A percentile compares a stretch with the other conserved stretches of the same genome.
Evolutionary conservation across 1,140 invertebrate species (phyloP).

Genomic region (Ostrea edulis): DNA sequence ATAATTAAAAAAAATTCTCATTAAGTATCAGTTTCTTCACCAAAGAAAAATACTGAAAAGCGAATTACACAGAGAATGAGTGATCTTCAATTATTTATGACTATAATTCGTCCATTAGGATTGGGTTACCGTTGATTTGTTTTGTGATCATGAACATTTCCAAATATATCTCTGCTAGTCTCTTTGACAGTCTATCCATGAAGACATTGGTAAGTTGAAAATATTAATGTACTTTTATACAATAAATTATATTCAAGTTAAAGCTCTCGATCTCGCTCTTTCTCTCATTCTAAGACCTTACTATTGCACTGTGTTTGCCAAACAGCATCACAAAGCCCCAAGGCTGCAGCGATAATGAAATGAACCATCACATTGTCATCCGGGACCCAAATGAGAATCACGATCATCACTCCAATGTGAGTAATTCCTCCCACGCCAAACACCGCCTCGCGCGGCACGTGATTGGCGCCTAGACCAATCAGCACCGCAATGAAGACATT

Average conservation of each 20-base stretch:
- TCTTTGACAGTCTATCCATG: no score
- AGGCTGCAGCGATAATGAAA: constrained; percentile 94
- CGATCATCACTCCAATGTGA: constrained; percentile 77
- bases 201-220: no score
- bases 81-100: no score
- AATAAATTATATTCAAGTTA: neutral
- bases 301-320: constrained; percentile 99
- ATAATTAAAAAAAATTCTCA: no score
- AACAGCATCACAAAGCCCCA: constrained; percentile 97
- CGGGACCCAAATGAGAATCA: constrained; percentile 88
- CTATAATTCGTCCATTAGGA: no score
- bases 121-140: no score
- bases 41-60: no score
- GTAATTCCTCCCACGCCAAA: constrained; percentile 75
- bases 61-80: no score
- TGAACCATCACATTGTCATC: constrained; percentile 89
- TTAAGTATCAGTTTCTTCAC: no score
- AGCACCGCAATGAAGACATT: constrained; percentile 74
- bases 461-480: constrained; percentile 72
- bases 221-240: no score
- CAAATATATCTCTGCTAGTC: no score
- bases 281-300: constrained; percentile 79
- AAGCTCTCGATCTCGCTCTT: neutral
- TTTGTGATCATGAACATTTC: no score
- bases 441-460: constrained; percentile 77